Conservation (phyloP, 2,113 vertebrate genomes). For the Dolichallabes microphthalmus region DNA sequence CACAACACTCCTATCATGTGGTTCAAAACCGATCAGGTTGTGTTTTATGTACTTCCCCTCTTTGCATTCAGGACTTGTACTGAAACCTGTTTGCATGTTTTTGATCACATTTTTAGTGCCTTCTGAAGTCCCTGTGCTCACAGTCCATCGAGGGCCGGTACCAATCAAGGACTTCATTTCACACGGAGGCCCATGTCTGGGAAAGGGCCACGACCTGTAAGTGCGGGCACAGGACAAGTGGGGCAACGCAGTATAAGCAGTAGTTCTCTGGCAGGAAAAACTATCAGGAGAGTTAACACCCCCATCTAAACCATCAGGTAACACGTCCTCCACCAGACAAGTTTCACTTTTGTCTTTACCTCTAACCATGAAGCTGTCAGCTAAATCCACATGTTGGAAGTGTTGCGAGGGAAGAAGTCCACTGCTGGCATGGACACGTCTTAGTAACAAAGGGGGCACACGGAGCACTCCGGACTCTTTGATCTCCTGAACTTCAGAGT, state of each 20-base stretch:
- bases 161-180: neutral
- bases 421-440: neutral
- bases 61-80: neutral
- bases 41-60: neutral
- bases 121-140: neutral
- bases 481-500: neutral
- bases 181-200: constrained; percentile 28
- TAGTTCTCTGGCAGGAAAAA: constrained; percentile 50
- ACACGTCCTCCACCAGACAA: neutral
- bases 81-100: neutral
- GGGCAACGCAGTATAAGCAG: neutral
- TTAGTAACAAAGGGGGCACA: constrained; percentile 30
- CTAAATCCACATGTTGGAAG: neutral
- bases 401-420: neutral
- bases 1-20: neutral
- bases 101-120: neutral
- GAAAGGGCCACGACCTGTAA: constrained; percentile 46
- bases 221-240: constrained; percentile 45
- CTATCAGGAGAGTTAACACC: neutral
- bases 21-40: neutral
- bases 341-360: neutral
- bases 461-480: neutral
- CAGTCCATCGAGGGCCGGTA: constrained; percentile 40
- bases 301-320: neutral
- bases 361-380: neutral